Conservation (phyloP, 53 echinoderm and acorn worm species). For the Paracentrotus lividus region DNA sequence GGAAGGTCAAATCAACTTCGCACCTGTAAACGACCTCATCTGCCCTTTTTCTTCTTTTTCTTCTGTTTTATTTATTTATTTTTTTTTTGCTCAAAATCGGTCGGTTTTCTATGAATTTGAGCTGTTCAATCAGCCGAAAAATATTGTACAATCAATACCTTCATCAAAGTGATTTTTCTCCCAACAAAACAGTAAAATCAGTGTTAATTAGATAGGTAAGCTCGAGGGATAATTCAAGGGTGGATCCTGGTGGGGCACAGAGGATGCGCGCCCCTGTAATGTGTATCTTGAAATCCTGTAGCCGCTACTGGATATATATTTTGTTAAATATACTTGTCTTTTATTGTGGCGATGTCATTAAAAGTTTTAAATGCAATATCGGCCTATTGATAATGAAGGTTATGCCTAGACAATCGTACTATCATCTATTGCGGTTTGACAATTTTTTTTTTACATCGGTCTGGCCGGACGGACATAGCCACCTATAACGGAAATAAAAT, state of each 20-base stretch:
- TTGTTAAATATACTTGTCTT: neutral
- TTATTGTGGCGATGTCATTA: neutral
- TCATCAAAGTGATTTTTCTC: no score
- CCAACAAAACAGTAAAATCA: neutral
- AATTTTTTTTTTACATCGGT: neutral
- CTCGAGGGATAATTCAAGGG: no score
- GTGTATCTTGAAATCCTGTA: no score
- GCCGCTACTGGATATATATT: no score
- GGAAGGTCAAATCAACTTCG: slow-evolving; percentile 11
- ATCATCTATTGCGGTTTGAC: neutral
- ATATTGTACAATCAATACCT: no score
- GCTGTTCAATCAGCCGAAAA: neutral
- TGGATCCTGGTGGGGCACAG: no score
- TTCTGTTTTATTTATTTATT: no score
- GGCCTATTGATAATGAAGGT: neutral
- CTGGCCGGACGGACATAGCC: neutral
- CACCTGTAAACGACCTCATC: slow-evolving; percentile 16
- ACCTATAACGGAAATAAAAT: neutral
- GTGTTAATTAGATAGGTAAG: no score
- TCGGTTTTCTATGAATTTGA: neutral
- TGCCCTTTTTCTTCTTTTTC: no score
- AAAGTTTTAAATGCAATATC: neutral
- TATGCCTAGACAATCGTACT: neutral
- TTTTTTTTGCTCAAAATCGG: neutral
- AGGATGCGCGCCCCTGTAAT: no score